A percentile compares a stretch with the other conserved stretches of the same genome.
phyloP scores from a whole-genome alignment of 2,113 vertebrate species.

The Corythornis cristatus region DNA sequence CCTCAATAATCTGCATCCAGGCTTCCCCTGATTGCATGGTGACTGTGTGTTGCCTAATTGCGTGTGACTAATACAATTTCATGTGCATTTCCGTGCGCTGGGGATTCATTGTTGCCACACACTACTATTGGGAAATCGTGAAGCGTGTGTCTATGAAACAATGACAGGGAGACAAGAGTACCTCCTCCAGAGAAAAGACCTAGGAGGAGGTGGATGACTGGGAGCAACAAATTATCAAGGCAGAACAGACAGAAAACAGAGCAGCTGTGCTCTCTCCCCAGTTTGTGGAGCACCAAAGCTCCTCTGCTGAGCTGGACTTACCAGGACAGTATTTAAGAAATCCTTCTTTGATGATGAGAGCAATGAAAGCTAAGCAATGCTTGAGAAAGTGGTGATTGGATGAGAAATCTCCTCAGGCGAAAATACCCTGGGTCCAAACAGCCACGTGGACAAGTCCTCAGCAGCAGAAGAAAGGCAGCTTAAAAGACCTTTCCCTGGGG shows the following conservation, averaged over 20 bases:
- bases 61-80: slow-evolving; percentile 68
- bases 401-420: neutral
- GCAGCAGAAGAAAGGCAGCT: neutral
- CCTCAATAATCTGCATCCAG: slow-evolving; percentile 37
- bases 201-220: slow-evolving; percentile 26
- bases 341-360: neutral
- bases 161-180: slow-evolving; percentile 51
- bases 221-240: slow-evolving; percentile 21
- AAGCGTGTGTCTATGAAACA: slow-evolving; percentile 60
- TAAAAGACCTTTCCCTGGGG: neutral
- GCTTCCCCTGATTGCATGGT: slow-evolving; percentile 51
- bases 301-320: neutral
- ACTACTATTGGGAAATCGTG: slow-evolving; percentile 59
- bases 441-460: neutral
- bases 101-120: slow-evolving; percentile 70
- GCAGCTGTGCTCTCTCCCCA: neutral
- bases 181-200: slow-evolving; percentile 46
- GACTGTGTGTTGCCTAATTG: slow-evolving; percentile 62
- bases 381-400: neutral
- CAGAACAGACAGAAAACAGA: slow-evolving; percentile 12
- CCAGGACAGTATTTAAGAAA: neutral
- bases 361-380: neutral
- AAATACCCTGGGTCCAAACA: neutral
- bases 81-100: slow-evolving; percentile 65
- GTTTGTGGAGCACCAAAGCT: neutral